Evolutionary conservation across 2,113 vertebrate genomes (phyloP), one percentile per base, ranked within the genome.

Genomic region (Rafetus swinhoei): DNA sequence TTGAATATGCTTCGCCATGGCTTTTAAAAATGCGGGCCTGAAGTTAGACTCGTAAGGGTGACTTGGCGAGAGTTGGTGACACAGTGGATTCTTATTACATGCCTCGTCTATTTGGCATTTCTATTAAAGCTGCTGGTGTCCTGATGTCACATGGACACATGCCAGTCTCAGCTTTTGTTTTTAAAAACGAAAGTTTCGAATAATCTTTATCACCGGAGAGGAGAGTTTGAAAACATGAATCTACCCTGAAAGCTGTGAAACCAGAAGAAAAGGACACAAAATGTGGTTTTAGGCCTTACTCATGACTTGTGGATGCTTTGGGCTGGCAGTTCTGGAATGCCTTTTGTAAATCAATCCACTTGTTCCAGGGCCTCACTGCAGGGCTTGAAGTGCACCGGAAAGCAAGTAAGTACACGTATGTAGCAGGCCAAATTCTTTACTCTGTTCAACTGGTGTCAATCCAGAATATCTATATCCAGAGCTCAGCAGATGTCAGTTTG

Each of bases 251-350:
- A 93, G 50, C 62, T 85, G 52, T 54, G 32, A 81, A 92, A 86
- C 65, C 45, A 90, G 45, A 92, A 90, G 24, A 86, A 77, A 13
- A 85, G 3, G n/a, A 77, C 22, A 77, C 11, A 45, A 8, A 2
- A 6, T 72, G 8, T 12, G 4, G 4, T 45, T 45, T 45, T 45
- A 45, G 45, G 45, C 45, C 45, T 45, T 45, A 45, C 6, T 69
- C 24, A 9, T 54, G 21, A 82, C 35, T 94, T 95, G 65, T 54
- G 59, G 92, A 94, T 59, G 53, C 16, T 93, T 56, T 91, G 53
- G 82, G 82, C 27, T 27, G 79, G 45, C 79, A 62, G 53, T 45
- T 27, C 13, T 35, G 29, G 0, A 45, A 60, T 35, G 0, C 0
- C 45, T 90, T 59, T n/a, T 72, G 54, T 11, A 83, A 35, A 76